Conservation (phyloP, 2,797 vertebrate genomes). For the Hoplostethus atlanticus region DNA sequence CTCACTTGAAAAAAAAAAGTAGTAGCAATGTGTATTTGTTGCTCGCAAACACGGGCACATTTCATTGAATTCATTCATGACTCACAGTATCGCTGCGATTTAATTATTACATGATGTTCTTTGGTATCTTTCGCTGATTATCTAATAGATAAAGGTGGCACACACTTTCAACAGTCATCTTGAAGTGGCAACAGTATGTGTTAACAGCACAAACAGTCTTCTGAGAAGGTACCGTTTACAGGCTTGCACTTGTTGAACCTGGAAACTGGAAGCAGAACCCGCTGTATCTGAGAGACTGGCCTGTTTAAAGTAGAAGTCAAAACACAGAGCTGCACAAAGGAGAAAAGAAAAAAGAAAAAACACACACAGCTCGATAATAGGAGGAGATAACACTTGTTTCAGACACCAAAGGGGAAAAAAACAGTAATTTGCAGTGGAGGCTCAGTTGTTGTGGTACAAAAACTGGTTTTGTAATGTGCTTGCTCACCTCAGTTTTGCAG, state of each 20-base stretch:
- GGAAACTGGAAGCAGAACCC: slow-evolving; percentile 57
- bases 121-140: slow-evolving; percentile 69
- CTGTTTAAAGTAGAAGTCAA: slow-evolving; percentile 68
- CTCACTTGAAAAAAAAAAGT: slow-evolving; percentile 13
- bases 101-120: slow-evolving; percentile 61
- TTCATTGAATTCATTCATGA: slow-evolving; percentile 46
- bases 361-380: slow-evolving; percentile 57
- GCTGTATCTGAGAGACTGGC: slow-evolving; percentile 40
- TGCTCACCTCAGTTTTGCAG: slow-evolving; percentile 71
- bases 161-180: slow-evolving; percentile 46
- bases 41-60: slow-evolving; percentile 17
- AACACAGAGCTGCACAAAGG: slow-evolving; percentile 69
- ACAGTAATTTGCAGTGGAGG: slow-evolving; percentile 68
- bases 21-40: slow-evolving; percentile 15
- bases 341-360: slow-evolving; percentile 17
- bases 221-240: slow-evolving; percentile 67
- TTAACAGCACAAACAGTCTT: slow-evolving; percentile 67
- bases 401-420: slow-evolving; percentile 46
- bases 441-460: slow-evolving; percentile 75
- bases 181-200: slow-evolving; percentile 52
- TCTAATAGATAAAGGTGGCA: slow-evolving; percentile 71
- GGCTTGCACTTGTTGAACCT: slow-evolving; percentile 72
- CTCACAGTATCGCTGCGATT: slow-evolving; percentile 54
- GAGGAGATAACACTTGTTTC: slow-evolving; percentile 72
- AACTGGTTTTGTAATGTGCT: slow-evolving; percentile 76